A percentile compares a stretch with the other conserved stretches of the same genome.
These are phyloP conservation scores for Drosophila differens DNA, from an alignment of 2,888 invertebrate species.

Conservation along the genomic window DNA sequence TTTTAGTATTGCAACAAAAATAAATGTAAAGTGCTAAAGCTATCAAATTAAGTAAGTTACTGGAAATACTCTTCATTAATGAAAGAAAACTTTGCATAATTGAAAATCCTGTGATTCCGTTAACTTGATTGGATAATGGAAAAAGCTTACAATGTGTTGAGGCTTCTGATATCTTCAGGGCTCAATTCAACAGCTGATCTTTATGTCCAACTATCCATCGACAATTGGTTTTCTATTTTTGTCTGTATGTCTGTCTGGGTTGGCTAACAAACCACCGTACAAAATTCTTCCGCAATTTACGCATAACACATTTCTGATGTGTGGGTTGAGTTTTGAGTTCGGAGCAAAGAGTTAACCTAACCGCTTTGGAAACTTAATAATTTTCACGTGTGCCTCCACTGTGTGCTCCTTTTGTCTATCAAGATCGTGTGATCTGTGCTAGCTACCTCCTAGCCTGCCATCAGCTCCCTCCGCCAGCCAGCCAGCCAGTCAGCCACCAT, in stretches of 20 bases:
- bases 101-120: neutral
- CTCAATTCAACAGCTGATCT: neutral
- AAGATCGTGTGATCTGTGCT: slow-evolving; percentile 66
- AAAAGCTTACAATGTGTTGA: neutral
- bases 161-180: neutral
- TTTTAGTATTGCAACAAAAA: neutral
- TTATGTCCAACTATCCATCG: neutral
- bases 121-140: neutral
- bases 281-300: neutral
- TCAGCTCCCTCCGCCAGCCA: slow-evolving; percentile 1
- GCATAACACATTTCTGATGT: neutral
- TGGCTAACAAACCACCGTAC: neutral
- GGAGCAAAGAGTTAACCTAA: slow-evolving; percentile 16
- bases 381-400: slow-evolving; percentile 39
- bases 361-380: slow-evolving; percentile 19
- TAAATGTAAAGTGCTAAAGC: neutral
- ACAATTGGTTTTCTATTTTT: neutral
- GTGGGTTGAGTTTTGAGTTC: slow-evolving; percentile 2
- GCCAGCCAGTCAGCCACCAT: neutral
- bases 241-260: neutral
- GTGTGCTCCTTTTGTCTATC: slow-evolving; percentile 56
- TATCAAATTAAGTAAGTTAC: neutral
- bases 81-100: neutral
- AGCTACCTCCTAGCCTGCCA: slow-evolving; percentile 3
- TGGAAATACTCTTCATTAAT: neutral